phyloP scores from a whole-genome alignment of 2,113 vertebrate genomes.

The Caloenas nicobarica region DNA sequence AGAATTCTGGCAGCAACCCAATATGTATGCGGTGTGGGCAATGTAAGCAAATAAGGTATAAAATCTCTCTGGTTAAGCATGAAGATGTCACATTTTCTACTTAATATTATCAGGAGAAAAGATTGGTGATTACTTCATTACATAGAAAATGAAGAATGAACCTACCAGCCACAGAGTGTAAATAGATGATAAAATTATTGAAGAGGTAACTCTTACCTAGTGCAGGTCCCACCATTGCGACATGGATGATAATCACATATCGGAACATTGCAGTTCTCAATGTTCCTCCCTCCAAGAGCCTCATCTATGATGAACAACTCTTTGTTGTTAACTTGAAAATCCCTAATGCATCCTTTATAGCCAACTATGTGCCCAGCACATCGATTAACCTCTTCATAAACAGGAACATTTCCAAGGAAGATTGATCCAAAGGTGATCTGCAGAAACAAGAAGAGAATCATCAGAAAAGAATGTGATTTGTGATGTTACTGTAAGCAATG shows the following conservation, averaged over 20 bases:
- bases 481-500: not conserved
- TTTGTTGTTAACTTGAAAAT: conserved; percentile 82
- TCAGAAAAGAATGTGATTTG: not conserved
- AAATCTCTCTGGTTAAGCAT: not conserved
- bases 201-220: conserved; percentile 71
- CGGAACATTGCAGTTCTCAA: conserved; percentile 80
- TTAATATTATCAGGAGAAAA: not conserved
- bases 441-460: not conserved
- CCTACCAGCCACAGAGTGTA: not conserved
- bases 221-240: conserved; percentile 83
- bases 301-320: conserved; percentile 79
- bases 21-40: not conserved
- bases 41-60: not conserved
- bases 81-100: not conserved
- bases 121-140: not conserved
- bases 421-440: conserved; percentile 80
- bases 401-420: conserved; percentile 83
- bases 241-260: conserved; percentile 80
- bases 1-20: not conserved
- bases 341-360: conserved; percentile 80
- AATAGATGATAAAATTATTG: not conserved
- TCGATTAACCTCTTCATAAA: conserved; percentile 59
- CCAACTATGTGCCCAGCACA: conserved; percentile 64
- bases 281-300: conserved; percentile 78
- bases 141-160: not conserved